Conservation (phyloP, 2,888 invertebrate species). For the Zhengitettix transpicula region DNA sequence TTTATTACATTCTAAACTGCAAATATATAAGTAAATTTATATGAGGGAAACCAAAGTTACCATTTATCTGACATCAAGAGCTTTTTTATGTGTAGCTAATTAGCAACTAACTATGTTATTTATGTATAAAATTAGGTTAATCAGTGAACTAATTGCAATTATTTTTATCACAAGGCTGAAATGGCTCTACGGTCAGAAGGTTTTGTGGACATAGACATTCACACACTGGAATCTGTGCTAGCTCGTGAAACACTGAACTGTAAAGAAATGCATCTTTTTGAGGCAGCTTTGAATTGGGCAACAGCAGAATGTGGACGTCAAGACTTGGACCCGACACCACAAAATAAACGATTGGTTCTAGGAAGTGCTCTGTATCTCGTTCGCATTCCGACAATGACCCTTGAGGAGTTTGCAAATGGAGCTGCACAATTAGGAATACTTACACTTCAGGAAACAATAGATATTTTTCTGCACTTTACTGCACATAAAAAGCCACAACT, state of each 20-base stretch:
- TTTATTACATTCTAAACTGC: too few species aligned
- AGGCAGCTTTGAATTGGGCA: conserved; percentile 87
- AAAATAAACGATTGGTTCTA: conserved; percentile 59
- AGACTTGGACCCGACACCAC: conserved; percentile 63
- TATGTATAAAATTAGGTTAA: too few species aligned
- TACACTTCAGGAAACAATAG: conserved; percentile 83
- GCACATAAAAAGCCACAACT: conserved; percentile 73
- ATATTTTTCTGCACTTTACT: conserved; percentile 88
- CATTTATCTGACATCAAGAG: too few species aligned
- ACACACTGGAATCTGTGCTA: conserved; percentile 80
- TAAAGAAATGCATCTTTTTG: conserved; percentile 79
- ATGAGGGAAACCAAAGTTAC: too few species aligned
- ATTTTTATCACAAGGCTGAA: conserved; percentile 52
- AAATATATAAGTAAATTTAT: too few species aligned
- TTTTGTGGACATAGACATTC: conserved; percentile 88
- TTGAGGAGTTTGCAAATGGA: conserved; percentile 88
- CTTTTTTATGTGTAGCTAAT: too few species aligned
- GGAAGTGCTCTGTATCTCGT: conserved; percentile 71
- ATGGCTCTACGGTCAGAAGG: conserved; percentile 92
- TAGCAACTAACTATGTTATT: too few species aligned
- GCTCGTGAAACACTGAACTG: conserved; percentile 88
- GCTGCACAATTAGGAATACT: conserved; percentile 86
- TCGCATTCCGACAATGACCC: conserved; percentile 83
- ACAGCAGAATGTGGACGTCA: conserved; percentile 73
- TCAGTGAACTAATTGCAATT: too few species aligned